Evolutionary conservation across 1,140 invertebrate species (phyloP).

Genomic region (Capitella teleta): DNA sequence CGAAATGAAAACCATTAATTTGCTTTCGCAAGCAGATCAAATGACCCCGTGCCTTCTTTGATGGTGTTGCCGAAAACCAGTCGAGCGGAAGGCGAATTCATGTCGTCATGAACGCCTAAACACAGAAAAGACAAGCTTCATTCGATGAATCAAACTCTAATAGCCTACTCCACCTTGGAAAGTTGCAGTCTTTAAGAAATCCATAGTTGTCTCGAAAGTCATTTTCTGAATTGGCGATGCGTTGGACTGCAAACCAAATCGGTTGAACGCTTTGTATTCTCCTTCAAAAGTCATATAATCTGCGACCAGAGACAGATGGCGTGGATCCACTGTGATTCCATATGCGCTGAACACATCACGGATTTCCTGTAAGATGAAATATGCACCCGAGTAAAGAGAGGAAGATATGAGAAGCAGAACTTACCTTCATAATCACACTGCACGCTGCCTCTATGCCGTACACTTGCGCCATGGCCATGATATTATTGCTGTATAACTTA

Average conservation of each 20-base stretch:
- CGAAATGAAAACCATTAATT: too few relatives aligned
- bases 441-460: slow-evolving; percentile 95
- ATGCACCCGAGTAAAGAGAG: background rate
- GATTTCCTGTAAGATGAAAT: slow-evolving; percentile 54
- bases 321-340: slow-evolving; percentile 84
- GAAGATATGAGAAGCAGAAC: background rate
- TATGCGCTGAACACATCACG: slow-evolving; percentile 89
- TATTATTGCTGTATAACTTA: slow-evolving; percentile 83
- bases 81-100: slow-evolving; percentile 77
- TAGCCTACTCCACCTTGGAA: slow-evolving; percentile 43
- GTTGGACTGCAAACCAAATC: slow-evolving; percentile 74
- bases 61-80: slow-evolving; percentile 76
- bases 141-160: background rate
- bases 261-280: slow-evolving; percentile 73
- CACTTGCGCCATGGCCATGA: slow-evolving; percentile 69
- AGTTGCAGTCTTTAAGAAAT: slow-evolving; percentile 73
- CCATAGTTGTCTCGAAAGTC: slow-evolving; percentile 87
- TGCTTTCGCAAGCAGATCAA: slow-evolving; percentile 45
- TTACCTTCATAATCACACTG: slow-evolving; percentile 64
- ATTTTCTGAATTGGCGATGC: slow-evolving; percentile 93
- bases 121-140: background rate
- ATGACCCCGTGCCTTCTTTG: slow-evolving; percentile 71
- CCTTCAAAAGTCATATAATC: slow-evolving; percentile 98
- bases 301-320: slow-evolving; percentile 84
- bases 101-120: slow-evolving; percentile 57